phyloP scores from a whole-genome alignment of 1,140 invertebrate genomes.

The Microvelia longipes region DNA sequence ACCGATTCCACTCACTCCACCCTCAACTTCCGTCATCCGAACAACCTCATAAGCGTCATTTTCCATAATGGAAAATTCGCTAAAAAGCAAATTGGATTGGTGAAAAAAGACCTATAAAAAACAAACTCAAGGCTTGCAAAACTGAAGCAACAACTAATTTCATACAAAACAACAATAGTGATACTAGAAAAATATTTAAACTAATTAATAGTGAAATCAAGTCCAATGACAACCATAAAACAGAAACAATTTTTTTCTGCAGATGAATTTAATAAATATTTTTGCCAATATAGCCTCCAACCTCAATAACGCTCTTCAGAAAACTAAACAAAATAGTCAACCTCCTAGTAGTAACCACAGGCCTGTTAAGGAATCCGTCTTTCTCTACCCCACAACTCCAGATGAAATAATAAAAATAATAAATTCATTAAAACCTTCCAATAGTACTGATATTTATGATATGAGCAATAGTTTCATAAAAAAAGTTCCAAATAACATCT shows the following conservation, averaged over 20 bases:
- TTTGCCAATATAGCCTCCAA: neutral
- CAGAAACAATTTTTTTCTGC: neutral
- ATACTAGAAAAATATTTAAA: neutral
- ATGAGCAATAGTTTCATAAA: constrained; percentile 16
- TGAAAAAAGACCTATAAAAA: neutral
- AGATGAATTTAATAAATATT: neutral
- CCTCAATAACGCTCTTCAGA: neutral
- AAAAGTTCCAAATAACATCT: constrained; percentile 13
- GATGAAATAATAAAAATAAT: neutral
- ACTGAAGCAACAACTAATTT: neutral
- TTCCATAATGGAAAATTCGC: no score
- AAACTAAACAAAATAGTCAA: neutral
- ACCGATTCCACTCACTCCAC: no score
- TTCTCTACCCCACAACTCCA: neutral
- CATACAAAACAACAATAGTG: neutral
- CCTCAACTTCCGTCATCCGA: no score
- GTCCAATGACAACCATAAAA: neutral
- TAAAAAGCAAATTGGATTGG: no score
- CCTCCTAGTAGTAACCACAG: neutral
- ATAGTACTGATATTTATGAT: constrained; percentile 18
- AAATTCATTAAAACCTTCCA: neutral
- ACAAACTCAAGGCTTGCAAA: neutral
- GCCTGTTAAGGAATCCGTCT: neutral
- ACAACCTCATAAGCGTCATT: no score
- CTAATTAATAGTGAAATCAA: neutral